Evolutionary conservation across 2,888 invertebrate species (phyloP).

Genomic region (Plebejus argus): DNA sequence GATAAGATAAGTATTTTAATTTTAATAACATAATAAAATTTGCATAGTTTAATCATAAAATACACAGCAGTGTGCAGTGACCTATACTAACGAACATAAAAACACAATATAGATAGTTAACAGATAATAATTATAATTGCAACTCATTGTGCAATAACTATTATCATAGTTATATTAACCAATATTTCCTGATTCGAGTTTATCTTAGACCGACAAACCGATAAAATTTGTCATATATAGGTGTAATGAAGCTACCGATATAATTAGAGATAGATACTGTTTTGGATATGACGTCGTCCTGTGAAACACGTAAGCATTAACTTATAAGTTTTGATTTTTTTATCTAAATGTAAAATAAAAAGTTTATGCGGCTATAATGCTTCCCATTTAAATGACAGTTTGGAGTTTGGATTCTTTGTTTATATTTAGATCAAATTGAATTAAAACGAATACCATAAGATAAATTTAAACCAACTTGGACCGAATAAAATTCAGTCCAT

Average conservation of each 20-base stretch:
- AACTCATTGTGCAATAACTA: constrained; percentile 5
- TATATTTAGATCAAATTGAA: too few relatives aligned
- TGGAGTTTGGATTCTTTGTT: too few relatives aligned
- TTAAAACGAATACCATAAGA: too few relatives aligned
- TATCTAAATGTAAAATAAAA: too few relatives aligned
- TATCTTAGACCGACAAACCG: constrained; percentile 19
- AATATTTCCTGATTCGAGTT: constrained; percentile 15
- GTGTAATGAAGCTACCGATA: not conserved
- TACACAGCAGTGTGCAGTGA: not conserved
- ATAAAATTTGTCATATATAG: constrained; percentile 18
- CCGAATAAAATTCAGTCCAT: too few relatives aligned
- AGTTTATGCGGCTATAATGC: too few relatives aligned
- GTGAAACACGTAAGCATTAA: not conserved
- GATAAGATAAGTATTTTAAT: not conserved
- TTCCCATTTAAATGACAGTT: too few relatives aligned
- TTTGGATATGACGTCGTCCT: constrained; percentile 2
- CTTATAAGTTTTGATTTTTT: not conserved
- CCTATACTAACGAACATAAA: not conserved
- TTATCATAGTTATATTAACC: constrained; percentile 17
- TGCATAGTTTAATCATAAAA: not conserved
- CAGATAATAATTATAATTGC: not conserved
- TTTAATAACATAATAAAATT: not conserved
- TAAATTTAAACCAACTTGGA: too few relatives aligned
- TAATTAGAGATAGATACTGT: not conserved
- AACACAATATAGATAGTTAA: not conserved